Evolutionary conservation across 2,113 vertebrate species (phyloP), one percentile per base, ranked within the genome.

Genomic region (Tinamus guttatus): DNA sequence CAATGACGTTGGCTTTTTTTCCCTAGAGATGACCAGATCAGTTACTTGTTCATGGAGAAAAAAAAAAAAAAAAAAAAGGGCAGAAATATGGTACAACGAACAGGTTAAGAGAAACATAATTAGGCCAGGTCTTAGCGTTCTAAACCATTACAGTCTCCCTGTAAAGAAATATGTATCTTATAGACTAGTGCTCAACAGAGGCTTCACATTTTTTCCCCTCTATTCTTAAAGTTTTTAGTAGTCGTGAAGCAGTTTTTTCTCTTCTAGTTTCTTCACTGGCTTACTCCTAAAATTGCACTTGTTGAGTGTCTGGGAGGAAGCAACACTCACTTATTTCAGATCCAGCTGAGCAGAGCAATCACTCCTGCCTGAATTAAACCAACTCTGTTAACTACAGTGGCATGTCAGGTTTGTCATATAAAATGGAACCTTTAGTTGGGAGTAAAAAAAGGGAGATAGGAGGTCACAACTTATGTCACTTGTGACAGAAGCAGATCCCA

Each of bases 61-160:
- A 40, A 47, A 45, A 45, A 45, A 47, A 47, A 47, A 19, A 19
- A 47, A 47, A 47, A 47, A 47, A 47, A 20, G 6, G 17, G 15
- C 32, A 77, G 54, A 83, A 64, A 69, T 13, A 70, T 9, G 24
- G 25, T 36, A 45, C 16, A 52, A 45, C 13, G 52, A 59, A 85
- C 15, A 67, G 16, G 43, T 20, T 20, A 7, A 59, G 41, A 14
- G 73, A 90, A 67, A 47, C 71, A 93, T 40, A 18, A 45, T 38
- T 45, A 95, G 56, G 69, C 38, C 24, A 78, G 81, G 51, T 82
- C 89, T 90, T 71, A 94, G 74, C 36, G 59, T 90, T 84, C 77
- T 90, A 41, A 40, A 76, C 13, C 25, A 77, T 80, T 68, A 78
- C 27, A 10, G n/a, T 36, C 41, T 59, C 82, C 89, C 67, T 81